Percentiles rank a stretch among this genome's conserved stretches.
Evolutionary conservation across 2,797 vertebrate species (phyloP).

Genomic region (Zonotrichia albicollis): DNA sequence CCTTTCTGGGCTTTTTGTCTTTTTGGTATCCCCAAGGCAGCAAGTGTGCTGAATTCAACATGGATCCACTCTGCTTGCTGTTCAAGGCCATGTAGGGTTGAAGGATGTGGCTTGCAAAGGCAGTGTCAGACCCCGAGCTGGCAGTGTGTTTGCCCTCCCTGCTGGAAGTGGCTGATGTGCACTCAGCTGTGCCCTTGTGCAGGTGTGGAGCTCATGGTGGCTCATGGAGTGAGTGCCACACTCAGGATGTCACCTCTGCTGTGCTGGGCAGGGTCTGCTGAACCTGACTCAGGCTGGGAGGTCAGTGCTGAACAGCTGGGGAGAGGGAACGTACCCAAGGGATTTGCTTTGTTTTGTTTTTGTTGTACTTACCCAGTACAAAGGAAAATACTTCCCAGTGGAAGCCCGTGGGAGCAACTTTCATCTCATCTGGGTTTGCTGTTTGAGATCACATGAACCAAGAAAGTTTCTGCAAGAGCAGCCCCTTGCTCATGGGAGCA

Average conservation of each 20-base stretch:
- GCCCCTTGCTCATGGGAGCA: background rate
- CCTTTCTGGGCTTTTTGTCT: background rate
- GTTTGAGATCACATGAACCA: background rate
- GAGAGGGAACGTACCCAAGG: background rate
- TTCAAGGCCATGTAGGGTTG: background rate
- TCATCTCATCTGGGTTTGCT: background rate
- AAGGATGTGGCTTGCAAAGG: background rate
- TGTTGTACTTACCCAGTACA: background rate
- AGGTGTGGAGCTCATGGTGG: background rate
- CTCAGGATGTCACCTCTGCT: background rate
- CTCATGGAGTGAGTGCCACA: rapidly evolving
- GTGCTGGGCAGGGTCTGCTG: background rate
- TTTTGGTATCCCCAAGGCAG: background rate
- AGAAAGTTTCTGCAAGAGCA: background rate
- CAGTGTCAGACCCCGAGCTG: rapidly evolving
- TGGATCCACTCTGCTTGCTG: background rate
- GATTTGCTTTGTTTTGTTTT: background rate
- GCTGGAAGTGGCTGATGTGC: rapidly evolving
- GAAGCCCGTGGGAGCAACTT: background rate
- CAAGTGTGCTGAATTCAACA: background rate
- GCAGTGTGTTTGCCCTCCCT: background rate
- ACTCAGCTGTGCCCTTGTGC: rapidly evolving
- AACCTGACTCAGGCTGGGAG: background rate
- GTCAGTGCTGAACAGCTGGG: background rate
- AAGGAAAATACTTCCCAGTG: background rate